Base-by-base conservation (phyloP, 2,888 invertebrate genomes). In the Cepaea hortensis region DNA sequence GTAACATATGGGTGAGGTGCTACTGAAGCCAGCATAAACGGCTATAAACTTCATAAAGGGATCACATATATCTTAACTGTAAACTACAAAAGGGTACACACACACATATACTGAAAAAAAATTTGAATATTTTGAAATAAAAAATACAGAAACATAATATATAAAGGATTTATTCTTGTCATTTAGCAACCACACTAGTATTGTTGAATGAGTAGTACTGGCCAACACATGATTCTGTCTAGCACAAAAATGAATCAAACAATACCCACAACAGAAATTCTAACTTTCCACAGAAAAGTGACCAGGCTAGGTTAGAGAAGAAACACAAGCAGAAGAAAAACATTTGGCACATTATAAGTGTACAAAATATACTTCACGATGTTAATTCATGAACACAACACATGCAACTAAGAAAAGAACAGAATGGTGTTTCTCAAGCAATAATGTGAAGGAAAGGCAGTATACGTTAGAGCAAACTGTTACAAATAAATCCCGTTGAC, bases 181-280 rank as follows among this genome's bases (percentile, higher is more conserved):
- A 80, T 85, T 61, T 85, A 72, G 61, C 85, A 85, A 85, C 80
- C 84, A 80, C 85, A 80, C 80, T 85, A 85, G 80, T 79, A 80
- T 85, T 80, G 76, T 80, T 79, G 79, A 80, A 85, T 35, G 70
- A 85, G 68, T 80, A 85, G 46, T 85, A 70, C 55, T 35, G 79
- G 50, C 68, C 85, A 73, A 84, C 48, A 81, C 35, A 4, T 61
- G 72, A 83, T 48, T 62, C 46, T 61, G 72, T 65, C 48, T 18
- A 77, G 68, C 72, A 48, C 55, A 70, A 76, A 68, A 84, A 73
- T 55, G 35, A 87, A 81, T 50, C 61, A 84, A 76, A 84, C 77
- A 85, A 82, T 79, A 79, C 70, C 82, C 81, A 85, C 68, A 72
- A 79, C 82, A 79, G 82, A 85, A 35, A 85, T 85, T 85, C 81